Evolutionary conservation across 1,140 invertebrate species (phyloP), one percentile per base, ranked within the genome.

Genomic region (Proctacanthus coquilletti): DNA sequence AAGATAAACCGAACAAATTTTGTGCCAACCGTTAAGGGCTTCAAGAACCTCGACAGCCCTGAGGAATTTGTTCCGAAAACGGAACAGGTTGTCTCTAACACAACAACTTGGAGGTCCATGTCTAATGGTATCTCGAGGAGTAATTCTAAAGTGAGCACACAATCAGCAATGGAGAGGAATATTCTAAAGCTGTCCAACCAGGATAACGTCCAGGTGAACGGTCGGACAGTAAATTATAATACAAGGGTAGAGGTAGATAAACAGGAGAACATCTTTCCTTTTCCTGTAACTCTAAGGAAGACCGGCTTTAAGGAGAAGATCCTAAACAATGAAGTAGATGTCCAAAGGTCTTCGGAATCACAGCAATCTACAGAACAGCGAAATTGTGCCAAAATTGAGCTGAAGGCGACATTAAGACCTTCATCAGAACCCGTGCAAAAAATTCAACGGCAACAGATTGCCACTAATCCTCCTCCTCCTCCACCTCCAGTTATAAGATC

Each of bases 401-500:
- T 43, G 30, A 21, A 36, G 6, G 13, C 9, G 43, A 36, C 23
- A 34, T 14, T 18, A 40, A 18, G 18, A 40, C 15, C 10, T 21
- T 9, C 21, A 40, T 14, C 21, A 40, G 11, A 19, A 38, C 10
- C 36, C 20, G 40, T 45, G 19, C 34, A 41, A 3, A 34, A 36
- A 27, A 21, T 13, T 11, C 42, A 38, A 21, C 41, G 25, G 29
- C 31, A 27, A 38, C 31, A 8, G 11, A 25, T 19, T 13, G n/a
- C 36, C 17, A 11, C 38, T 3, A 21, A 23, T 3, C 41, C 50
- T 9, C 40, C 53, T 34, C 56, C 63, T 17, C 52, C 61, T 25
- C 57, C 58, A 14, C 66, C 69, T 8, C 58, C 60, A 23, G 60
- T 63, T 44, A 64, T 65, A 4, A 54, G 65, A 13, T 57, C 56